Base-by-base conservation (phyloP, 2,113 vertebrate genomes). In the Saimiri boliviensis region DNA sequence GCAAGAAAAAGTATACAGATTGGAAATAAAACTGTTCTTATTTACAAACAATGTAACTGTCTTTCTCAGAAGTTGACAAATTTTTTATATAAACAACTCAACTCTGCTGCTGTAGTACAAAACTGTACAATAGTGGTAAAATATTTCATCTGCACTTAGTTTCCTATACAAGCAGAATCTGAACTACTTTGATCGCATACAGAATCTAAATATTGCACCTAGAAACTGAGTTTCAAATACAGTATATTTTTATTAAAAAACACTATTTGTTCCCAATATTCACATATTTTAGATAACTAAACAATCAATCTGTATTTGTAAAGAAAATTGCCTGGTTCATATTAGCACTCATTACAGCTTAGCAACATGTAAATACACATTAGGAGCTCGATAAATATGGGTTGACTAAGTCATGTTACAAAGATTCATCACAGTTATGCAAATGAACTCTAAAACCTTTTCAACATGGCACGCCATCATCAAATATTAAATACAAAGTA, bases 211-310 rank as follows among this genome's bases (percentile, higher is more conserved):
- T 20, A 96, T 25, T 82, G 6, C 85, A 87, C 12, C 76, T 30
- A 93, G 54, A 73, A 89, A 82, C 8, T 89, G 35, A 84, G 54
- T 49, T 66, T 86, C 86, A 91, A 95, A 91, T 82, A 42, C 16
- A 9, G 32, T 35, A 42, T n/a, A 30, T 66, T 91, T 92, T 76
- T 42, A 37, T 16, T 81, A 66, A 87, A 68, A 83, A 40, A 76
- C 54, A n/a, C 4, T 76, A 74, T 91, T 89, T 87, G n/a, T 77
- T 96, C 68, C 40, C 30, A 84, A 54, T 70, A 96, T 49, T 88
- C 30, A 86, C 23, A 81, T 45, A 96, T 70, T 86, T 94, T 87
- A 79, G 45, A 68, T 66, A 87, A 92, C n/a, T 88, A 87, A 95
- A 95, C 68, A 49, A 56, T 63, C 8, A 42, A 47, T 77, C 49